These are phyloP conservation scores for Coelinius sp. DNA, from an alignment of 2,888 invertebrate genomes.

Conservation along the genomic window DNA sequence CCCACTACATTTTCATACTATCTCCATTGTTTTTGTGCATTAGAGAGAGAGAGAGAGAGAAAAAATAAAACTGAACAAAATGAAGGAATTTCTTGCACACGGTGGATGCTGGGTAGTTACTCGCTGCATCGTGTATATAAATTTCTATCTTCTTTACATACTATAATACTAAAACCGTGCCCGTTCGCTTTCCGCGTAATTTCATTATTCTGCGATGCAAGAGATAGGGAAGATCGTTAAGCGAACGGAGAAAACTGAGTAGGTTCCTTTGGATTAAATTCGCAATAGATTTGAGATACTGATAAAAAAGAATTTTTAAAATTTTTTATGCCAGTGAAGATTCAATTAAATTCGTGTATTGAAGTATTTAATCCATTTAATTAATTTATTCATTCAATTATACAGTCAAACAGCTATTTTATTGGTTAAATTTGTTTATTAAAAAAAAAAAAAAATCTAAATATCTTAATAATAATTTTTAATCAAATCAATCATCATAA, in stretches of 20 bases:
- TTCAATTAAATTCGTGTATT: neutral
- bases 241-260: constrained; percentile 43
- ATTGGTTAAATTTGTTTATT: no score
- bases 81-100: neutral
- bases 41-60: no score
- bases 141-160: constrained; percentile 16
- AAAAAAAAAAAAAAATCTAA: no score
- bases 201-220: constrained; percentile 63
- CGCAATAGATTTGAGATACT: neutral
- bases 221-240: constrained; percentile 57
- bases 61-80: neutral
- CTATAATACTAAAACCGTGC: constrained; percentile 26
- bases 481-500: neutral
- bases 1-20: no score
- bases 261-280: constrained; percentile 33
- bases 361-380: neutral
- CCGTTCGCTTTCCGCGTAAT: constrained; percentile 59
- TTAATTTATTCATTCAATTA: neutral
- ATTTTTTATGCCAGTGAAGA: neutral
- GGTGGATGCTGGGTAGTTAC: neutral
- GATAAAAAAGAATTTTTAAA: neutral
- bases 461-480: neutral
- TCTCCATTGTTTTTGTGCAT: no score
- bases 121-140: neutral
- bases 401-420: no score